These are phyloP conservation scores for Acipenser oxyrinchus DNA, from an alignment of 2,797 vertebrate species.

Conservation along the genomic window DNA sequence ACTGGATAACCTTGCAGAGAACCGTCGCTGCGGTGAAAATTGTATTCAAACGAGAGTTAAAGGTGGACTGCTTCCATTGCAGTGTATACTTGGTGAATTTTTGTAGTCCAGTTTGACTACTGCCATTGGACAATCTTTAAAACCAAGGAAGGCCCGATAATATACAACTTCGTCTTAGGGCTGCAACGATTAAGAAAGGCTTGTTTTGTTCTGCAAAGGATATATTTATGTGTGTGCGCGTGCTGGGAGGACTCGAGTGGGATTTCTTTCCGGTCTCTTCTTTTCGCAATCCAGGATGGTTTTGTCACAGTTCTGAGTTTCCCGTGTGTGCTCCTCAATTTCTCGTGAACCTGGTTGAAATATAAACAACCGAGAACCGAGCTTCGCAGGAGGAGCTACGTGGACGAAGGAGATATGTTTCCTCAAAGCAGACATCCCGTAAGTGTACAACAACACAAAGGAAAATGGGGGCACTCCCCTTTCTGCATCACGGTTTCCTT, in stretches of 20 bases:
- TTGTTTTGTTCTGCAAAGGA: constrained; percentile 20
- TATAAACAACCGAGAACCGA: constrained; percentile 46
- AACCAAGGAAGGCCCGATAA: constrained; percentile 6
- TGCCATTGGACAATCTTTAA: constrained; percentile 25
- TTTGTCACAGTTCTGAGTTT: constrained; percentile 37
- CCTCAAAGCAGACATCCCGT: constrained; percentile 91
- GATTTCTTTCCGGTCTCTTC: constrained; percentile 25
- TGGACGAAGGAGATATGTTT: constrained; percentile 68
- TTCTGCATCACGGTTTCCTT: too few species aligned
- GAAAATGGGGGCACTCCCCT: neutral
- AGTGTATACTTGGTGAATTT: too few species aligned
- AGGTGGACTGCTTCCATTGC: too few species aligned
- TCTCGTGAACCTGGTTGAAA: constrained; percentile 28
- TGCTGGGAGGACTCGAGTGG: neutral
- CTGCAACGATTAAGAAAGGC: constrained; percentile 10
- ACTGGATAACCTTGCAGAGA: too few species aligned
- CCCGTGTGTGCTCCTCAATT: constrained; percentile 11
- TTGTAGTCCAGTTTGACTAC: too few species aligned
- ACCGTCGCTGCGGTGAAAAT: too few species aligned
- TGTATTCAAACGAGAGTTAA: too few species aligned
- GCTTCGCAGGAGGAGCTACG: constrained; percentile 40
- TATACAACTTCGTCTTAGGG: constrained; percentile 9
- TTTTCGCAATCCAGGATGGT: constrained; percentile 32
- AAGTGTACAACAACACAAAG: constrained; percentile 41
- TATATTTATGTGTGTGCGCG: constrained; percentile 24